Evolutionary conservation across 2,113 vertebrate species (phyloP).

Genomic region (Melanostigma gelatinosum): DNA sequence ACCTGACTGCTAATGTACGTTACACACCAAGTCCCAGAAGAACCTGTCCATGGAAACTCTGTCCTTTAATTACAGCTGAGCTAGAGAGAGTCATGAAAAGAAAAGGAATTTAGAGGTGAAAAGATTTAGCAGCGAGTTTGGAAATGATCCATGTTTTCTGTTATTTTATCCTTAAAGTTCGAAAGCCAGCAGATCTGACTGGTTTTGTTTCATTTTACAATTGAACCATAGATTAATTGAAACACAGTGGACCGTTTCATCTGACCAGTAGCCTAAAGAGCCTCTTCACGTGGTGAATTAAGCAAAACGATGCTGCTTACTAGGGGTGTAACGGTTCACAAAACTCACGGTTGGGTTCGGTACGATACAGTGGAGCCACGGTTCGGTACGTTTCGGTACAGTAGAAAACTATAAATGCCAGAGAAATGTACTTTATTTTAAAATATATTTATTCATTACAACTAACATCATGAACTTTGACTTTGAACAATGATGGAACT

Average conservation of each 20-base stretch:
- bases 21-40: constrained; percentile 65
- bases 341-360: too few species aligned
- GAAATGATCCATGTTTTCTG: neutral
- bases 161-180: neutral
- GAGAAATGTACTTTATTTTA: too few species aligned
- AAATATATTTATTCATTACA: too few species aligned
- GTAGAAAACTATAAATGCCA: too few species aligned
- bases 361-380: too few species aligned
- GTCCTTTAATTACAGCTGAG: constrained; percentile 68
- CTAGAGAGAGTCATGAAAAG: constrained; percentile 6
- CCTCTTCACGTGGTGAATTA: neutral
- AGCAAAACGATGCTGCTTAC: neutral
- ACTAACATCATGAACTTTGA: too few species aligned
- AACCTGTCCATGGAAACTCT: constrained; percentile 59
- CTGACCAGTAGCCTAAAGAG: neutral
- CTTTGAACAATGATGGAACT: too few species aligned
- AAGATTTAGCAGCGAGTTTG: neutral
- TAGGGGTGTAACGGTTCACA: neutral
- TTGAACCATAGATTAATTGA: neutral
- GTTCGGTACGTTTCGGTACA: too few species aligned
- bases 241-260: neutral
- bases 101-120: constrained; percentile 12
- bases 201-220: neutral
- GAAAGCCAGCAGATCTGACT: neutral
- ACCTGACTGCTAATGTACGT: constrained; percentile 61